These are phyloP conservation scores for Hirtodrosophila confusa DNA, from an alignment of 2,888 invertebrate species.

Conservation along the genomic window DNA sequence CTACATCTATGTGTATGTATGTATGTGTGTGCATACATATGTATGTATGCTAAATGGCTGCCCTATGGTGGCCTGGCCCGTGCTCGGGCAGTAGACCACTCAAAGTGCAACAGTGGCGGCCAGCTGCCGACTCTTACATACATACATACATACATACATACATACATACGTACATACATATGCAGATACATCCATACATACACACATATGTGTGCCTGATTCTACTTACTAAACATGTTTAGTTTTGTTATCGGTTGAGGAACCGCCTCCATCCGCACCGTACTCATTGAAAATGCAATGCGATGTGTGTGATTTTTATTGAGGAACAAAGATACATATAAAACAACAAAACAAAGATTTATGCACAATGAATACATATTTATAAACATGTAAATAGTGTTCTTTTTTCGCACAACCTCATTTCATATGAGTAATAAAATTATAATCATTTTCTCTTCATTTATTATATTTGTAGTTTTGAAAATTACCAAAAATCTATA, in stretches of 20 bases:
- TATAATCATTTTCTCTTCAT: too few species aligned
- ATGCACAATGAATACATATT: conserved; percentile 50
- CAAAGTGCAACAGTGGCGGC: conserved; percentile 39
- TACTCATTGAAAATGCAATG: conserved; percentile 68
- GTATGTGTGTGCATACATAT: conserved; percentile 6
- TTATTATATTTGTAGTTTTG: too few species aligned
- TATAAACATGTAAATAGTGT: too few species aligned
- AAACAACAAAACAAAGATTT: conserved; percentile 41
- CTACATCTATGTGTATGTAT: background rate
- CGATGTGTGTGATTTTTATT: conserved; percentile 69
- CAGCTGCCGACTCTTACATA: conserved; percentile 30
- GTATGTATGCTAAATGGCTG: conserved; percentile 57
- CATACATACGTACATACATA: conserved; percentile 1
- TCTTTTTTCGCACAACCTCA: too few species aligned
- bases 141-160: background rate
- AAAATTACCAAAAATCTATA: too few species aligned
- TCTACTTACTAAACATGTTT: conserved; percentile 61
- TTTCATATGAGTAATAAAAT: too few species aligned
- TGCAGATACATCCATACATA: conserved; percentile 3
- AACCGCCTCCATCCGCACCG: conserved; percentile 60
- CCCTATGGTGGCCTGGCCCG: conserved; percentile 55
- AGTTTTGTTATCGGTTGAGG: conserved; percentile 57
- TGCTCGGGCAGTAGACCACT: conserved; percentile 46
- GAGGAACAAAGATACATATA: conserved; percentile 50
- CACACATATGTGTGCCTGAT: conserved; percentile 35